Conservation (phyloP, 1,140 invertebrate genomes). For the Drosophila watanabei region DNA sequence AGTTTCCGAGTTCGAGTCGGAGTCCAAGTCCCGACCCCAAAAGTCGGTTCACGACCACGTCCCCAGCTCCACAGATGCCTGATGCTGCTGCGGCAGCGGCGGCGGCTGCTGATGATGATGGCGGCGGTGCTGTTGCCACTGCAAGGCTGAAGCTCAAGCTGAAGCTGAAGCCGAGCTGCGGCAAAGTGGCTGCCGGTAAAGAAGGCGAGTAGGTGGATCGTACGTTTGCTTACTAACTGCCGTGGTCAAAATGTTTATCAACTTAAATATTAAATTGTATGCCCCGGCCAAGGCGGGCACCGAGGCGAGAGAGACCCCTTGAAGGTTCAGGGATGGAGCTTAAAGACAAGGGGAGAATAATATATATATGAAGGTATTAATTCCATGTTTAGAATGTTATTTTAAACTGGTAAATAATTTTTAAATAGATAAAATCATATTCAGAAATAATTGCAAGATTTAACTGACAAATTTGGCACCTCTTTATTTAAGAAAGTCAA, state of each 20-base stretch:
- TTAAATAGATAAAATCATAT: not conserved
- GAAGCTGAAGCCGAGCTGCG: slow-evolving; percentile 12
- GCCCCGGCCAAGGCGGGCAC: slow-evolving; percentile 53
- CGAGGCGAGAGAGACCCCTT: slow-evolving; percentile 8
- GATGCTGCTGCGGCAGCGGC: not conserved
- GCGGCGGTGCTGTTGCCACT: slow-evolving; percentile 58
- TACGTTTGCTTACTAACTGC: slow-evolving; percentile 85
- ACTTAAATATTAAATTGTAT: slow-evolving; percentile 85
- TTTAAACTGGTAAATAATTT: not conserved
- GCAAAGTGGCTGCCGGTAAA: slow-evolving; percentile 69
- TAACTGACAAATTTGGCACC: not conserved
- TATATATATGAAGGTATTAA: too few relatives aligned
- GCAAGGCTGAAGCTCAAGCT: slow-evolving; percentile 41
- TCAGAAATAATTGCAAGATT: not conserved
- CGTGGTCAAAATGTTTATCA: slow-evolving; percentile 85
- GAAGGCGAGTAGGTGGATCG: slow-evolving; percentile 85
- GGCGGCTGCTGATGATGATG: slow-evolving; percentile 52
- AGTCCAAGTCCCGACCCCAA: slow-evolving; percentile 39
- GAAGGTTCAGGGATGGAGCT: slow-evolving; percentile 39
- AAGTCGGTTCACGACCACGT: slow-evolving; percentile 73
- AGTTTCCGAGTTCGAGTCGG: slow-evolving; percentile 36
- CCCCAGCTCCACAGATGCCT: slow-evolving; percentile 20
- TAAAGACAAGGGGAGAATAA: not conserved
- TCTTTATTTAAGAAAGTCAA: not conserved
- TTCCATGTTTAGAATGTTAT: not conserved